Conservation (phyloP, 23 tunicate genomes). For the Halocynthia aurantium region DNA sequence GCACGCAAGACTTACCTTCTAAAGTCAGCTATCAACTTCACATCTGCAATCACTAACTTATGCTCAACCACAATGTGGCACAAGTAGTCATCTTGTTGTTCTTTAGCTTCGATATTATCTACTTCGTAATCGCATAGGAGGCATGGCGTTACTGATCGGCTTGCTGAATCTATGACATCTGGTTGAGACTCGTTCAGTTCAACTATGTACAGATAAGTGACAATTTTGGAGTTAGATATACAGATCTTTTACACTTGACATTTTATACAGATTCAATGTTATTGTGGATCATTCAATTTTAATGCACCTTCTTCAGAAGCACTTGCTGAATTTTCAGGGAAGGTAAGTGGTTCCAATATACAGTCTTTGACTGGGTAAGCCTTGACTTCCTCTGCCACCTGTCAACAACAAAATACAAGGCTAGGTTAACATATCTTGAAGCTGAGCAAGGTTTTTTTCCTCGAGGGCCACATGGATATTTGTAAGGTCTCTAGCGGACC, state of each 20-base stretch:
- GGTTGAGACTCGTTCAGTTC: neutral
- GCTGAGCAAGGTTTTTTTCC: too few species aligned
- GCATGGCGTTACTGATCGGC: conserved; percentile 46
- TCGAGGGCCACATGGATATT: too few species aligned
- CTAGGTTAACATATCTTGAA: too few species aligned
- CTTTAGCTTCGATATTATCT: conserved; percentile 34
- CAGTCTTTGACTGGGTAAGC: neutral
- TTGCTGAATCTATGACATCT: neutral
- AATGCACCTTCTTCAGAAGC: neutral
- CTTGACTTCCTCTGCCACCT: neutral
- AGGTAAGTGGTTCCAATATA: conserved; percentile 6
- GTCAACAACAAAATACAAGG: too few species aligned
- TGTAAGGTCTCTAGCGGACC: too few species aligned
- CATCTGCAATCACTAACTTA: conserved; percentile 82
- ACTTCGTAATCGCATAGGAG: conserved; percentile 58
- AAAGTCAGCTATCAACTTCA: conserved; percentile 71
- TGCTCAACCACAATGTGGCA: conserved; percentile 86
- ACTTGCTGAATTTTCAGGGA: neutral
- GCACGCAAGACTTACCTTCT: conserved; percentile 31
- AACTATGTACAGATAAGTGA: neutral
- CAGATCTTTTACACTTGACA: too few species aligned
- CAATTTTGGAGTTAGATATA: neutral
- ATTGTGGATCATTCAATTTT: neutral
- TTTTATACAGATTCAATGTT: neutral
- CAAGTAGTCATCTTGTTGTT: conserved; percentile 53